These are phyloP conservation scores for Rhinolophus ferrumequinum DNA, from an alignment of 2,113 vertebrate genomes.

Conservation along the genomic window DNA sequence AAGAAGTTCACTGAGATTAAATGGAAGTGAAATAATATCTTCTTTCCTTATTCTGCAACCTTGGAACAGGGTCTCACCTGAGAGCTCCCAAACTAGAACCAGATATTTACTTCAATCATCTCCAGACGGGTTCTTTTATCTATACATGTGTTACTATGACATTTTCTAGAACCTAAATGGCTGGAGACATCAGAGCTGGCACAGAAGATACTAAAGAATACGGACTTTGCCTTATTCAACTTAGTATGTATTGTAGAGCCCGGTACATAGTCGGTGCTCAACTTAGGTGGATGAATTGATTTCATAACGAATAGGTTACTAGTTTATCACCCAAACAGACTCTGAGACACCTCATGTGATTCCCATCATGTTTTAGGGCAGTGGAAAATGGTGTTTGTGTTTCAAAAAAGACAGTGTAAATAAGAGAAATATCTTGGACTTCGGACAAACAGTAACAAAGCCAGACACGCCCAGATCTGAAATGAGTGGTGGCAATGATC, in stretches of 20 bases:
- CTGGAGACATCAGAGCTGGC: neutral
- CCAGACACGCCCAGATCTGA: conserved; percentile 21
- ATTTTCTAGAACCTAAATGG: conserved; percentile 42
- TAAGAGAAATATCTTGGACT: neutral
- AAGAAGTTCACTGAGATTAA: conserved; percentile 50
- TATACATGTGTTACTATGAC: neutral
- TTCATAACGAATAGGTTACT: neutral
- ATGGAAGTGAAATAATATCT: neutral
- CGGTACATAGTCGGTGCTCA: neutral
- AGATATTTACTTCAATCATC: neutral
- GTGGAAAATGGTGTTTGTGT: neutral
- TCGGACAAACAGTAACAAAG: neutral
- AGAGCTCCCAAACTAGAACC: neutral
- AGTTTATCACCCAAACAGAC: neutral
- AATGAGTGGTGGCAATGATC: neutral
- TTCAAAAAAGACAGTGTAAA: conserved; percentile 34
- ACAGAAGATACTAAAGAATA: neutral
- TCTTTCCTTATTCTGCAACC: neutral
- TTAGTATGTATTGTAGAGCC: neutral
- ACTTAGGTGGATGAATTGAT: neutral
- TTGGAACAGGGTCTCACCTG: neutral
- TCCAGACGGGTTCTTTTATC: neutral
- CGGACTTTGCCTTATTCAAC: neutral
- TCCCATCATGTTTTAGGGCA: neutral
- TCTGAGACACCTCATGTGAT: neutral